phyloP scores from a whole-genome alignment of 2,888 invertebrate species.

The Torymus tubicola region DNA sequence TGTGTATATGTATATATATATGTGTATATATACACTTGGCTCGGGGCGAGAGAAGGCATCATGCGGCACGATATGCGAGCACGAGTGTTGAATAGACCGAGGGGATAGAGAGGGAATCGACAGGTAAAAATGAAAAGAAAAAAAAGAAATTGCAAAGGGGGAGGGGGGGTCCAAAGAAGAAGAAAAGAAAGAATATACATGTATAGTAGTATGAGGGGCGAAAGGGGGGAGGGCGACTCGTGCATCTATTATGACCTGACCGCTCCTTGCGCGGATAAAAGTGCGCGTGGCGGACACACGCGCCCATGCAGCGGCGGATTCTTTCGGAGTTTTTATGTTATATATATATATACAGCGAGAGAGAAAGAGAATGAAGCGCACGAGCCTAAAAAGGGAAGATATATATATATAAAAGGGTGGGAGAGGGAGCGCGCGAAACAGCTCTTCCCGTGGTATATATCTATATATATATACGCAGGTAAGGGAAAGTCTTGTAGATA shows the following conservation, averaged over 20 bases:
- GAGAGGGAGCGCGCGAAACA: background rate
- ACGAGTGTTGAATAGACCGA: conserved; percentile 45
- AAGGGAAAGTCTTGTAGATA: background rate
- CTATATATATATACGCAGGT: background rate
- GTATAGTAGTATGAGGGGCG: conserved; percentile 27
- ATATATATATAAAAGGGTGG: conserved; percentile 16
- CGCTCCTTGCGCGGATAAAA: conserved; percentile 63
- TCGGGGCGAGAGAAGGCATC: conserved; percentile 53
- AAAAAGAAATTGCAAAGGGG: background rate
- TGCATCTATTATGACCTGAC: conserved; percentile 74
- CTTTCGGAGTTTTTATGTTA: conserved; percentile 68
- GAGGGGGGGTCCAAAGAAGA: conserved; percentile 17
- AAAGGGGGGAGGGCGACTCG: conserved; percentile 64
- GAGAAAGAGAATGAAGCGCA: conserved; percentile 50
- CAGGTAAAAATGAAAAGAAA: conserved; percentile 54
- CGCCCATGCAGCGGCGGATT: conserved; percentile 62
- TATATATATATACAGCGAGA: conserved; percentile 53
- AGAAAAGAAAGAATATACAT: conserved; percentile 3
- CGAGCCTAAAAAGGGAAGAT: background rate
- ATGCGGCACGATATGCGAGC: conserved; percentile 34
- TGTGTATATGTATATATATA: no score
- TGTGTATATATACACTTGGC: background rate
- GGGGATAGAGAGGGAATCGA: conserved; percentile 53
- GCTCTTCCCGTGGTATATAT: background rate
- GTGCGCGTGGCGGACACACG: conserved; percentile 76